phyloP scores from a whole-genome alignment of 2,113 vertebrate genomes.

The Antechinus stuartii region DNA sequence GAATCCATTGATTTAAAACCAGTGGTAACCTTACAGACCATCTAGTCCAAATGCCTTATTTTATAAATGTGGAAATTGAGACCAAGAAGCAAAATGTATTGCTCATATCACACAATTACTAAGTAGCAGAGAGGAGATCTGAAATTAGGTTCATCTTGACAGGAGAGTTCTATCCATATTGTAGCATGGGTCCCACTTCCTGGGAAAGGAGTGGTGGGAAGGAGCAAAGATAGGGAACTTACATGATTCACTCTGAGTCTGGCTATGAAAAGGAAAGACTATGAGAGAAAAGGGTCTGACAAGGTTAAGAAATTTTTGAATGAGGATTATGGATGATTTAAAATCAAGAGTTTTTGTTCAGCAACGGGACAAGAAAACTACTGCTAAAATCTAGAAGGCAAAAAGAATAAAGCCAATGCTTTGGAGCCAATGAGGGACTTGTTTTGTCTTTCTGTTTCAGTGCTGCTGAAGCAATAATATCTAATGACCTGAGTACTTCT shows the following conservation, averaged over 20 bases:
- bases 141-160: not conserved
- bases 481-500: slow-evolving; percentile 47
- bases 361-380: slow-evolving; percentile 56
- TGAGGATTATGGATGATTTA: slow-evolving; percentile 17
- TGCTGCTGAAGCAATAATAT: slow-evolving; percentile 44
- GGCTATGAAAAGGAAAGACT: no score
- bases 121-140: not conserved
- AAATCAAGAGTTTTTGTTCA: slow-evolving; percentile 67
- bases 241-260: fast-evolving
- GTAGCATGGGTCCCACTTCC: not conserved
- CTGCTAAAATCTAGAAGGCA: slow-evolving; percentile 32
- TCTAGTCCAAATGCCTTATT: not conserved
- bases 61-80: not conserved
- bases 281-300: not conserved
- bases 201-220: not conserved
- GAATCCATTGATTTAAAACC: not conserved
- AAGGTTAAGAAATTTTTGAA: not conserved
- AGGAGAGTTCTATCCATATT: not conserved
- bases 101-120: not conserved
- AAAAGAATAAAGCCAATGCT: slow-evolving; percentile 30
- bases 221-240: not conserved
- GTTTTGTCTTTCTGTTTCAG: slow-evolving; percentile 50
- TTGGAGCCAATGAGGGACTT: not conserved
- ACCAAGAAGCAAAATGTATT: not conserved
- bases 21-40: not conserved